Base-by-base conservation (phyloP, 1,140 invertebrate genomes). In the Lepidurus apus region DNA sequence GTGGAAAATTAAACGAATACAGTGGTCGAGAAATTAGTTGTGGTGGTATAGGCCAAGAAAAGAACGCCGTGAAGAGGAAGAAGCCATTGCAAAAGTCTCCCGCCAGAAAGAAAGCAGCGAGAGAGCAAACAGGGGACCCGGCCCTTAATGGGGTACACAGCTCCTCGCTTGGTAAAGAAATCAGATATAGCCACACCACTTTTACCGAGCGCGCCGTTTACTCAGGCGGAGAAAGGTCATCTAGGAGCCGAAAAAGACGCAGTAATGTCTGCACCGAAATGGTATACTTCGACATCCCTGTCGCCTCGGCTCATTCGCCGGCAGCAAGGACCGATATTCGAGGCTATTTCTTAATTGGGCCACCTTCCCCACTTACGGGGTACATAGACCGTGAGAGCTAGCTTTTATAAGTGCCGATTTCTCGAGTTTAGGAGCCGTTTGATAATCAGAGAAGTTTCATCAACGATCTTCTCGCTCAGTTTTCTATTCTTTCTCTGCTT, bases 151-250 rank as follows among this genome's bases (percentile, higher is more conserved):
- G 53, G 45, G 53, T 17, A 65, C 53, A 65, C 21, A 65, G 21
- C 21, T 21, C 53, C 53, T 65, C 17, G 53, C 53, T 65, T 65
- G 53, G 53, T 65, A 65, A 65, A 65, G 53, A 65, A 65, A 65
- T 65, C 53, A 65, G 53, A 65, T 65, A 65, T 17, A 65, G 53
- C n/a, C 21, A 65, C 53, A 65, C 53, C 53, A 65, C 53, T 65
- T 65, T 65, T 65, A 13, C 45, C 53, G 17, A 17, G 53, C 53
- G 13, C 34, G 34, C 13, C 53, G 21, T 65, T 65, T 65, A 65
- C 53, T 65, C 53, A 65, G 53, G n/a, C 53, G 53, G 21, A 7
- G 53, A 65, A n/a, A 65, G 53, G 53, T 65, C 53, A 65, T 65
- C 53, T 17, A 65, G 53, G 6, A 65, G 4, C 53, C 17, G 53